Evolutionary conservation across 2,113 vertebrate genomes (phyloP), one percentile per base, ranked within the genome.

Genomic region (Muscicapa adusta): DNA sequence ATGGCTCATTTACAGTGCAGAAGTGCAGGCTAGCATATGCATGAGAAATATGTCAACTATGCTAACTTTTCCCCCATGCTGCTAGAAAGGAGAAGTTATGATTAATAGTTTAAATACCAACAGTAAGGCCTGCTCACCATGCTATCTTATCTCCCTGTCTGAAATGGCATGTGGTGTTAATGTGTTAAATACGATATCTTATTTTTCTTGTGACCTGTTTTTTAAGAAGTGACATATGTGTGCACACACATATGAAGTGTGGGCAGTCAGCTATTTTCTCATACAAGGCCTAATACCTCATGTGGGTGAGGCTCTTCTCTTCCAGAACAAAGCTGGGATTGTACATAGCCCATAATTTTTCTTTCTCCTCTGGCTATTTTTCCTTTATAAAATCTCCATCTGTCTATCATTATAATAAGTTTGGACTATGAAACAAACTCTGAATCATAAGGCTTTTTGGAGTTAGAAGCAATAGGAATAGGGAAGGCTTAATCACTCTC

Each of bases 31-130:
- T 71, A 94, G 22, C 8, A n/a, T 60, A 76, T 53, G 57, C 57
- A 71, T 83, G 85, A 94, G 71, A 96, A 94, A 77, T 80, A 91
- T 95, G 82, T 89, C 51, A 94, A 63, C 78, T 92, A 96, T 89
- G 78, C 31, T 48, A 87, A 65, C 42, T 63, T 95, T 94, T 26
- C 10, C 72, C 92, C 57, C 67, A 25, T 66, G 62, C 70, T 95
- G 68, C 62, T 91, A 23, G 82, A 80, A 96, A 83, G 22, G 74
- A 93, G 62, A 82, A 42, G 62, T 85, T 92, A 70, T 96, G 94
- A 96, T 95, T 94, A 94, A 96, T 91, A 90, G 73, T 34, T 85
- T 88, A 71, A 91, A 93, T 93, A 88, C 66, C 87, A 95, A 48
- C 48, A 76, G 89, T 86, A 77, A 83, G 70, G 48, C 38, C 67